These are phyloP conservation scores for Centropristis striata DNA, from an alignment of 2,113 vertebrate species.

Conservation along the genomic window DNA sequence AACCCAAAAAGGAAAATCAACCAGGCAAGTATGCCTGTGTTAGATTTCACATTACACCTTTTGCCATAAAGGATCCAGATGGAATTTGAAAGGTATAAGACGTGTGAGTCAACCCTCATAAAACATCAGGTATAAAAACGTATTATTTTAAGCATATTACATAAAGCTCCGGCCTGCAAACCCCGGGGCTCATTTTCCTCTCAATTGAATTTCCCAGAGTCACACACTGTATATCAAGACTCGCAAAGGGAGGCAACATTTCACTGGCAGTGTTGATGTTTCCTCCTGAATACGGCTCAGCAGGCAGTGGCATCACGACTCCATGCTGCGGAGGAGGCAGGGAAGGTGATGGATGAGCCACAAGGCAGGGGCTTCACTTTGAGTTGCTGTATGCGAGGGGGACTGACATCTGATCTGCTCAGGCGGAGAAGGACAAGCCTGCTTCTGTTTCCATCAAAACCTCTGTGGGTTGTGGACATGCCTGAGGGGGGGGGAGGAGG, in stretches of 20 bases:
- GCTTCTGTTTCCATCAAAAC: conserved; percentile 58
- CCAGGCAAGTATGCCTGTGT: neutral
- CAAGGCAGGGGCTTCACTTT: conserved; percentile 48
- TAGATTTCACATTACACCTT: neutral
- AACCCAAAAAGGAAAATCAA: conserved; percentile 1
- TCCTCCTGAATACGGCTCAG: conserved; percentile 59
- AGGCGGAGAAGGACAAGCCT: conserved; percentile 43
- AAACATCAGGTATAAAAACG: conserved; percentile 5
- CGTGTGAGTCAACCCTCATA: neutral
- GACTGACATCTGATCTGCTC: conserved; percentile 45
- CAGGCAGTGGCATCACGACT: conserved; percentile 44
- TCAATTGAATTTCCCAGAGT: conserved; percentile 29
- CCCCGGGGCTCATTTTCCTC: conserved; percentile 24
- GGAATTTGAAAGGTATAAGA: conserved; percentile 4
- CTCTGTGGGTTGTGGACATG: conserved; percentile 13
- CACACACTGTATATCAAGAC: conserved; percentile 22
- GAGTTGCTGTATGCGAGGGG: conserved; percentile 16
- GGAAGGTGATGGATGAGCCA: conserved; percentile 50
- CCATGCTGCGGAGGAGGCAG: conserved; percentile 41
- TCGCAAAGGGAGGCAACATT: conserved; percentile 39
- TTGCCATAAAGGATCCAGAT: conserved; percentile 5
- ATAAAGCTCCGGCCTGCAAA: conserved; percentile 20
- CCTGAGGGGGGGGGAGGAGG: neutral
- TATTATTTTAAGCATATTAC: conserved; percentile 31
- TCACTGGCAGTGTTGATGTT: conserved; percentile 56